These are phyloP conservation scores for Plagiodera versicolora DNA, from an alignment of 2,888 invertebrate species.

Conservation along the genomic window DNA sequence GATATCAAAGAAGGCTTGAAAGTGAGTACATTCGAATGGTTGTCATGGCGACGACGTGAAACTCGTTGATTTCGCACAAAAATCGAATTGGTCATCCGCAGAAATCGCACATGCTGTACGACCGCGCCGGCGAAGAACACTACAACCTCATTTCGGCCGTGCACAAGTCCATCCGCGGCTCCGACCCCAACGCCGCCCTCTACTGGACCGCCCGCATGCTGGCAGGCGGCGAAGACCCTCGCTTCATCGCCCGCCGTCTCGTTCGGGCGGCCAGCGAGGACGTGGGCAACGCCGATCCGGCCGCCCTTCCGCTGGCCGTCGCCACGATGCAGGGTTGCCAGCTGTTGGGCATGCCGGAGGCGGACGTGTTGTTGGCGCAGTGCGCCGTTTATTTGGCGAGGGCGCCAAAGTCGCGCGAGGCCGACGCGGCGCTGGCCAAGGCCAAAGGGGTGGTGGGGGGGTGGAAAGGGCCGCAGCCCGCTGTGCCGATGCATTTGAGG, in stretches of 20 bases:
- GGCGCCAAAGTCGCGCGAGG: slow-evolving; percentile 73
- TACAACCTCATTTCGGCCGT: slow-evolving; percentile 81
- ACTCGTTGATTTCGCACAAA: too few species aligned
- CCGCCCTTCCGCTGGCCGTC: slow-evolving; percentile 68
- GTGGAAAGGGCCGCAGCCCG: slow-evolving; percentile 70
- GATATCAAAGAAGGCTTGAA: slow-evolving; percentile 75
- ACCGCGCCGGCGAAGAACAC: slow-evolving; percentile 79
- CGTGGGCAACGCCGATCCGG: slow-evolving; percentile 69
- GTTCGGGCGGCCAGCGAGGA: slow-evolving; percentile 78
- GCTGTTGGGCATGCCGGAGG: slow-evolving; percentile 80
- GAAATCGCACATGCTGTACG: slow-evolving; percentile 77
- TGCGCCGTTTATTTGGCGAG: slow-evolving; percentile 73
- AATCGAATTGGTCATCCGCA: slow-evolving; percentile 54
- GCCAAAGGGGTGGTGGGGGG: slow-evolving; percentile 65
- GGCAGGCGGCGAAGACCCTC: slow-evolving; percentile 77
- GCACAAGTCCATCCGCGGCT: slow-evolving; percentile 80
- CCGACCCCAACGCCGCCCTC: slow-evolving; percentile 77
- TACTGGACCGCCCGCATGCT: slow-evolving; percentile 83
- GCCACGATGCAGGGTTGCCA: slow-evolving; percentile 79
- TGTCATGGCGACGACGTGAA: too few species aligned
- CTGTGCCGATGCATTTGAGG: slow-evolving; percentile 76
- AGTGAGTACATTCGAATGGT: slow-evolving; percentile 49
- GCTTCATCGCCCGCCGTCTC: slow-evolving; percentile 74
- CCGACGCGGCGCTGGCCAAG: slow-evolving; percentile 55
- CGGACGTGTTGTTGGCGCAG: slow-evolving; percentile 75